phyloP scores from a whole-genome alignment of 53 echinoderm and acorn worm species.

The Temnopleurus reevesii region DNA sequence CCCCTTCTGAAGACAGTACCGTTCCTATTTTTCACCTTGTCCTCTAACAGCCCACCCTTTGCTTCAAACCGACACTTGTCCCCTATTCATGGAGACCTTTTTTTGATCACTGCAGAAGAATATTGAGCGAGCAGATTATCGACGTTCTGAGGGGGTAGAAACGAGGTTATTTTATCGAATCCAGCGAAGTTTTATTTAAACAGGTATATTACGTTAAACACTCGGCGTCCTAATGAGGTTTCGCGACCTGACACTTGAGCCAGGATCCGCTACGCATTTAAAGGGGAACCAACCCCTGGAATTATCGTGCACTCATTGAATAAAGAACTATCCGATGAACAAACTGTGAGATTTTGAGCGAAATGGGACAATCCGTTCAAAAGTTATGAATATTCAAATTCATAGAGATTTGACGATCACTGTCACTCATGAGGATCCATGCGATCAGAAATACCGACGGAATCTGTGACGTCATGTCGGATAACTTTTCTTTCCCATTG shows the following conservation, averaged over 20 bases:
- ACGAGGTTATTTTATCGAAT: conserved; percentile 7
- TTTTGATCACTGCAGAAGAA: not conserved
- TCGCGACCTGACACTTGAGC: not conserved
- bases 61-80: not conserved
- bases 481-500: too few species aligned
- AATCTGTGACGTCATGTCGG: too few species aligned
- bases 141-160: not conserved
- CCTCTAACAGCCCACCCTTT: not conserved
- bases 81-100: not conserved
- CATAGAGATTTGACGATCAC: too few species aligned
- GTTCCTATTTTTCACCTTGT: not conserved
- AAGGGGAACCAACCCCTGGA: too few species aligned
- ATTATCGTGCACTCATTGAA: too few species aligned
- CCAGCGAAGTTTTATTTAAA: not conserved
- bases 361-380: too few species aligned
- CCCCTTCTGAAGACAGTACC: too few species aligned
- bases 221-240: not conserved
- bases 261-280: not conserved
- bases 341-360: too few species aligned
- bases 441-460: too few species aligned
- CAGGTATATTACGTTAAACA: conserved; percentile 38
- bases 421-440: too few species aligned
- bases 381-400: too few species aligned
- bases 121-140: not conserved
- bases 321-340: too few species aligned